Base-by-base conservation (phyloP, 2,113 vertebrate genomes). In the Solenodon paradoxus region DNA sequence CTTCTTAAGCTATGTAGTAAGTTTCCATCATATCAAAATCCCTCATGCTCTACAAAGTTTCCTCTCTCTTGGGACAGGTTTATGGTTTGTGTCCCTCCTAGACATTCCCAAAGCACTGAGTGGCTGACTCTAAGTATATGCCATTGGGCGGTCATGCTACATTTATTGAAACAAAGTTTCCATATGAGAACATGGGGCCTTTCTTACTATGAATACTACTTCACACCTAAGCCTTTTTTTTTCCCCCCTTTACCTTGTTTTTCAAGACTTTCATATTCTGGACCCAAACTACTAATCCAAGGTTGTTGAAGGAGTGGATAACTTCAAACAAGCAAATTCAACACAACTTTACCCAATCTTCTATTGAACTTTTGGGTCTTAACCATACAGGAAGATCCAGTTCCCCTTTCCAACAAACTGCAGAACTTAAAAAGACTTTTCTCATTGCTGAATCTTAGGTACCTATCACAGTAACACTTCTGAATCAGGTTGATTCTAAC, bases 261-360 rank as follows among this genome's bases (percentile, higher is more conserved):
- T 85, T 79, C 12, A 45, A 69, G 81, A 78, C 16, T 40, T 59
- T 51, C 63, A 55, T 55, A 66, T 83, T 94, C 61, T 88, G 57
- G 40, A 19, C 22, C 38, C 55, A 63, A 42, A 45, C 8, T 77
- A 22, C 45, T 82, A 83, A 90, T 49, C 12, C 24, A 78, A 78
- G 32, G 47, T 75, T 83, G 84, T 8, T 32, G 42, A 94, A 92
- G 59, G 16, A 59, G 63, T 1, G 81, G 35, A 51, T 88, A 82
- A 88, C 79, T 88, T 94, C 24, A 78, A 71, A 59, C n/a, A 38
- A 78, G 66, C 35, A 88, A 55, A 88, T 38, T 79, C 57, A 84
- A 81, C 53, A 68, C 13, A 91, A 64, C 45, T 81, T 81, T 20
- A 81, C 20, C 74, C 35, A 80, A 59, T 10, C 26, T 59, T 72